Evolutionary conservation across 1,140 invertebrate species (phyloP), one percentile per base, ranked within the genome.

Genomic region (Archegozetes longisetosus): DNA sequence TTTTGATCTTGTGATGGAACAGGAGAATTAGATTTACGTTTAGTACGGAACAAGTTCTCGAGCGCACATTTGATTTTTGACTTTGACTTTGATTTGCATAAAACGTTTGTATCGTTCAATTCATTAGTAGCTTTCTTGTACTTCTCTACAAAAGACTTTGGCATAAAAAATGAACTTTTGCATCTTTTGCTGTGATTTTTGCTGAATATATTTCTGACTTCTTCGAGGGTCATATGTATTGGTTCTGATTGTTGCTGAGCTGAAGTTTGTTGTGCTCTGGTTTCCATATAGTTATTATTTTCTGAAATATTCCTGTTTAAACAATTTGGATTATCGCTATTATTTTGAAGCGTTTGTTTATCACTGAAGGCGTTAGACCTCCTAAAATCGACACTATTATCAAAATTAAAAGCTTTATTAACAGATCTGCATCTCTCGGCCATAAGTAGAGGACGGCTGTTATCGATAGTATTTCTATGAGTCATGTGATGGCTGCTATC

Each of bases 211-310:
- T 52, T 64, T 51, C 85, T 78, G 62, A 89, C 85, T 72, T 90
- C 85, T 61, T 86, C 83, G 22, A 89, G 71, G 12, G 85, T 87
- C 80, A 89, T 84, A 68, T 88, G 85, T 58, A 88, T 80, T 1
- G 86, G 85, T 66, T 88, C 85, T 40, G 53, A 55, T 22, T 62
- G 55, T 6, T 53, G 52, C 40, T 65, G 52, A 23, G 61, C 47
- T 29, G 47, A 46, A 13, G 47, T 27, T 29, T 12, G 3, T 23
- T 50, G 58, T 57, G 27, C 51, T 13, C 48, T 56, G 0, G 29
- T 55, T 20, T 61, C 58, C 28, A 60, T 61, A 32, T 26, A 53
- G 27, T 20, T 20, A 52, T 52, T 52, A n/a, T n/a, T n/a, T n/a
- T n/a, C n/a, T n/a, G n/a, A n/a, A 52, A 52, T 22, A 2, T 20